Base-by-base conservation (phyloP, 1,140 invertebrate genomes). In the Drosophila ogumai region DNA sequence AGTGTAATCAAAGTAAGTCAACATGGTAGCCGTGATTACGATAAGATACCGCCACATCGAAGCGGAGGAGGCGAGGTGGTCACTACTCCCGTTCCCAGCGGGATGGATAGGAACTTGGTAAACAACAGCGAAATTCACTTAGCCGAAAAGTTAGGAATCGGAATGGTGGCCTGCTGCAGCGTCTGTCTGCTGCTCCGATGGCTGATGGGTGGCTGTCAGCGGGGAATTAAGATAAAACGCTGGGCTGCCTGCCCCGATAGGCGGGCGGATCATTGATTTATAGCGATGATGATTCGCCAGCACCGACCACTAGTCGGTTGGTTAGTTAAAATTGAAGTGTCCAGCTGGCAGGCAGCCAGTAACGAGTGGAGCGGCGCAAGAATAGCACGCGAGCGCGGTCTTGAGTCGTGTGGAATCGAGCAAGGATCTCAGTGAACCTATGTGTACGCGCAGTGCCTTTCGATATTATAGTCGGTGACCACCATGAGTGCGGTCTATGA, bases 221-320 rank as follows among this genome's bases (percentile, higher is more conserved):
- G 19, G 78, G 85, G 85, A 31, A 90, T 90, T 90, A 75, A 90
- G 85, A 90, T 90, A 90, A 90, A 90, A 75, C 71, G 22, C 38
- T 57, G 47, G 22, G 63, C 58, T 80, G 72, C 77, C 75, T 61
- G 19, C 57, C 54, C 56, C 49, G 84, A 64, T 61, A 82, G 77
- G 40, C 56, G 17, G 64, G 44, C 66, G 85, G 78, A 90, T 90
- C 86, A 79, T 79, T 90, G 81, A 90, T 90, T 90, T 90, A 90
- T 85, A 65, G 22, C 81, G 64, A 85, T 79, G 67, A 90, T 85
- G 85, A 90, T 82, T 80, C 60, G 56, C 52, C 41, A 46, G 50
- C 63, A 34, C 61, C 57, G 52, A 60, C 72, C 38, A 52, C 46
- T 38, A 38, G 52, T 55, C 2, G 8, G 13, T 38, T 34, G 49